A percentile compares a stretch with the other conserved stretches of the same genome.
These are phyloP conservation scores for Nasonia giraulti DNA, from an alignment of 1,140 invertebrate species.

Conservation along the genomic window DNA sequence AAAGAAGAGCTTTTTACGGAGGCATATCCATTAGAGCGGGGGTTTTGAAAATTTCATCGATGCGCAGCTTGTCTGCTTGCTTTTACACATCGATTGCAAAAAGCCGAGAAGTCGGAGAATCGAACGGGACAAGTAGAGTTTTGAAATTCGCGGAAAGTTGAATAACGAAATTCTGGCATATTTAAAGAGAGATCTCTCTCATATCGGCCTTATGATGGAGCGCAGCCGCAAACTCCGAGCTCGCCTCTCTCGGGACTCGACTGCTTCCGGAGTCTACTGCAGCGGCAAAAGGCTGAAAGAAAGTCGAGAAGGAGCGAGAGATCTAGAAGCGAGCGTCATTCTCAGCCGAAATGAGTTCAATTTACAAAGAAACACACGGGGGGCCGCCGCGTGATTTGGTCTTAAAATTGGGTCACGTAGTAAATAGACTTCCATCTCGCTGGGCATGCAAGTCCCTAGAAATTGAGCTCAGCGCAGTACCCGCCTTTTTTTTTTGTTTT, in stretches of 20 bases:
- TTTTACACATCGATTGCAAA: neutral
- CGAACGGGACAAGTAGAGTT: too few species aligned
- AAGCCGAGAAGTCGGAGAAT: neutral
- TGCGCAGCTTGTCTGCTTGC: too few species aligned
- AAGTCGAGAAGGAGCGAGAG: neutral
- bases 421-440: conserved; percentile 32
- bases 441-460: neutral
- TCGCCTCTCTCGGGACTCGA: neutral
- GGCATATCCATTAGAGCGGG: too few species aligned
- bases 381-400: neutral
- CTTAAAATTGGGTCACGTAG: conserved; percentile 25
- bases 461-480: neutral
- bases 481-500: too few species aligned
- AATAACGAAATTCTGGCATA: neutral
- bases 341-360: conserved; percentile 32
- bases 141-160: neutral
- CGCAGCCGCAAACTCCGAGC: neutral
- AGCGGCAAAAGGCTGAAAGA: neutral
- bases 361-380: conserved; percentile 32
- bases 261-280: neutral
- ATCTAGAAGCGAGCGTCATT: conserved; percentile 2
- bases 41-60: too few species aligned
- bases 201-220: neutral
- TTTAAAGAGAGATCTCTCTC: neutral
- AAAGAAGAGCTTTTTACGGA: too few species aligned